A percentile compares a stretch with the other conserved stretches of the same genome.
phyloP scores from a whole-genome alignment of 2,113 vertebrate genomes.

The Xiphophorus hellerii region DNA sequence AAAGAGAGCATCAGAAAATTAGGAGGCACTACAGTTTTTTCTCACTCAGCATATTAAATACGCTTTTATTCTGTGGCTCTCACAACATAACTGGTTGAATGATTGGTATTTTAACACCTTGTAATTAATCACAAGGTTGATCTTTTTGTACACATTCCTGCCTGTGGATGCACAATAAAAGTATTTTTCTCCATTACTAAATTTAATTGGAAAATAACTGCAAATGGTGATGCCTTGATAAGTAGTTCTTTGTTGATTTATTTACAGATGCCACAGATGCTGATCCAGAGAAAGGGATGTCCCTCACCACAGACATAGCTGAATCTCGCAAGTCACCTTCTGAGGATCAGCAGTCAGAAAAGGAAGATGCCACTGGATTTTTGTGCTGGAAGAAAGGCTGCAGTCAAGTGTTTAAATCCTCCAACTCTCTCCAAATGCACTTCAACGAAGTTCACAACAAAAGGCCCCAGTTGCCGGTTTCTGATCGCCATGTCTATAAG shows the following conservation, averaged over 20 bases:
- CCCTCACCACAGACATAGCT: conserved; percentile 77
- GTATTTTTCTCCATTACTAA: conserved; percentile 18
- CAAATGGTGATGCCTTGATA: background rate
- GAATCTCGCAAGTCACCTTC: conserved; percentile 86
- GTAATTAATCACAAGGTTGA: conserved; percentile 23
- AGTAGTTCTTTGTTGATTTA: conserved; percentile 28
- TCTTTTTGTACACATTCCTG: background rate
- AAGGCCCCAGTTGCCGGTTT: conserved; percentile 94
- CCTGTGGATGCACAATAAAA: background rate
- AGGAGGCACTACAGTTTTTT: background rate
- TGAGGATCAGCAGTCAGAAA: conserved; percentile 82
- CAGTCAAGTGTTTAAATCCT: conserved; percentile 96
- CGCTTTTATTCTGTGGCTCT: background rate
- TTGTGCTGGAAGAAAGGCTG: conserved; percentile 99
- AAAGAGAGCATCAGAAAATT: no score
- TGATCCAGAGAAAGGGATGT: conserved; percentile 85
- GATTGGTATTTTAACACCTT: conserved; percentile 12
- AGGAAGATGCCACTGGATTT: conserved; percentile 90
- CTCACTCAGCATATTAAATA: background rate
- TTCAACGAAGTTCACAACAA: conserved; percentile 97
- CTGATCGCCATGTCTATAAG: conserved; percentile 98
- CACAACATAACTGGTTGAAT: conserved; percentile 2
- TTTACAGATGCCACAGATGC: conserved; percentile 82
- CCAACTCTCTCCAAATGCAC: conserved; percentile 93
- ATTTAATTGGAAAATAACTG: conserved; percentile 3